Evolutionary conservation across 2,888 invertebrate genomes (phyloP), one percentile per base, ranked within the genome.

Genomic region (Thecocarcelia acutangulata): DNA sequence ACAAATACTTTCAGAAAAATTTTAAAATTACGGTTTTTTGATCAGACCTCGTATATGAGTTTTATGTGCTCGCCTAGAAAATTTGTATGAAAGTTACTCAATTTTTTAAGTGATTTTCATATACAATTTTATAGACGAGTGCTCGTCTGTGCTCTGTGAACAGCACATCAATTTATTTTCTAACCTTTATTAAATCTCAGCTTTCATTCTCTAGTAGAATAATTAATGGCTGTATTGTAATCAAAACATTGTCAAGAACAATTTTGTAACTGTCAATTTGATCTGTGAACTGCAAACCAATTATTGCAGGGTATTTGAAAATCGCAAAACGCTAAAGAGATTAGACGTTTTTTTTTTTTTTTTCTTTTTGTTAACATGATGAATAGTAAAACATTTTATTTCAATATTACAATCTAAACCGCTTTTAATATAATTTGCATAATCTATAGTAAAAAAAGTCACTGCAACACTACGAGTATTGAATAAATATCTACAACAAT

Each of bases 381-480:
- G 56, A 28, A 42, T 46, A 50, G 11, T 40, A 42, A 37, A 56
- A 37, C 56, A 50, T 78, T 78, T 64, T 59, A 48, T 54, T 28
- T 61, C 37, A 37, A 17, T 59, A 56, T 66, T 42, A 68, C 68
- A 77, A 66, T 70, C 66, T 75, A 66, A 77, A 69, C 66, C 77
- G 68, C 68, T 81, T 48, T 33, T 52, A 68, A 63, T 54, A 52
- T 52, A 64, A 78, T 78, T 82, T 77, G 52, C 78, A 74, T 82
- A 78, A 78, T 74, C 52, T 77, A 50, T 75, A 52, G 59, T 8
- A 64, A 73, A 68, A 66, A 74, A n/a, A 74, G 70, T 46, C 44
- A 48, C 77, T 40, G 52, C 72, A 58, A 69, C 52, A 50, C 19
- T 59, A 64, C 77, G 64, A 69, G 59, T 66, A 69, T 54, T 64